A percentile compares a stretch with the other conserved stretches of the same genome.
Evolutionary conservation across 2,888 invertebrate species (phyloP).

Genomic region (Hymenopus coronatus): DNA sequence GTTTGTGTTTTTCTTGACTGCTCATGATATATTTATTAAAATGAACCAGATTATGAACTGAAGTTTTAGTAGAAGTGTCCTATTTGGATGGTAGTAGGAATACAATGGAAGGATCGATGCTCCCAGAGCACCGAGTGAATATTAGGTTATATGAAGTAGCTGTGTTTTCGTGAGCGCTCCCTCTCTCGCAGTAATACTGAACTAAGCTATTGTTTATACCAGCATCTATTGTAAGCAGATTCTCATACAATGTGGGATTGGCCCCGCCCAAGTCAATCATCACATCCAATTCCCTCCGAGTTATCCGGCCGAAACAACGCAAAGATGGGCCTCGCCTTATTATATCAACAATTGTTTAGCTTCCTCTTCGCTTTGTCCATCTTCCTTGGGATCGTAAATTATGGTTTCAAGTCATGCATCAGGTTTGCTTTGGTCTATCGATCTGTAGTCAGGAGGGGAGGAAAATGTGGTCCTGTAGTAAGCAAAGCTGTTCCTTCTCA

Average conservation of each 20-base stretch:
- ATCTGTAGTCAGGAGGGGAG: neutral
- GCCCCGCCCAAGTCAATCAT: neutral
- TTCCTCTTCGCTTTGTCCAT: neutral
- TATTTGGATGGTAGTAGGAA: neutral
- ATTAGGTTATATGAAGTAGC: neutral
- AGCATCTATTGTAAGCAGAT: neutral
- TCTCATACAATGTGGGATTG: neutral
- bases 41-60: too few species aligned
- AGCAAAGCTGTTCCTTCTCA: neutral
- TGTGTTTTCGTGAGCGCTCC: too few species aligned
- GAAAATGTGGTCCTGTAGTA: neutral
- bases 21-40: too few species aligned
- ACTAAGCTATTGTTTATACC: neutral
- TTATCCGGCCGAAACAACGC: neutral
- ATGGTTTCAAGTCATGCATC: constrained; percentile 8
- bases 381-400: constrained; percentile 3
- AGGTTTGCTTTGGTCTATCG: neutral
- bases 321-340: neutral
- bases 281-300: neutral
- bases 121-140: neutral
- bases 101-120: neutral
- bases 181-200: too few species aligned
- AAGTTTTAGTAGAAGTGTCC: too few species aligned
- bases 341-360: neutral
- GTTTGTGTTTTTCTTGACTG: too few species aligned